These are phyloP conservation scores for Pissodes strobi DNA, from an alignment of 1,140 invertebrate species.

Conservation along the genomic window DNA sequence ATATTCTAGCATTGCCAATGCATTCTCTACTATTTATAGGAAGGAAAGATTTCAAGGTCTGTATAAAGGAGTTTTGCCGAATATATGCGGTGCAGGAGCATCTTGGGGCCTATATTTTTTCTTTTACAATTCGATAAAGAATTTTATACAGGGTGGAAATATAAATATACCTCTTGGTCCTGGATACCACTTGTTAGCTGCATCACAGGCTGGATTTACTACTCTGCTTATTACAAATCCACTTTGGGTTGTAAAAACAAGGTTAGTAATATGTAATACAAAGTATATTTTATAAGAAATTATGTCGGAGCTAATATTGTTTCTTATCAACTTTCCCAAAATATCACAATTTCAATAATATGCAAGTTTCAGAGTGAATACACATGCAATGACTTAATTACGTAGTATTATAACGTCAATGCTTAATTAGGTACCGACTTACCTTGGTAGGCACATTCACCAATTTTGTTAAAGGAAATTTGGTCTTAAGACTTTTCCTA, in stretches of 20 bases:
- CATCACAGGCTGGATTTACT: constrained; percentile 87
- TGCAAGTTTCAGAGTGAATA: too few relatives aligned
- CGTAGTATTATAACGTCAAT: too few relatives aligned
- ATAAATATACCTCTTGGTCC: constrained; percentile 78
- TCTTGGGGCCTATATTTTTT: constrained; percentile 99
- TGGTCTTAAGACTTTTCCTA: too few relatives aligned
- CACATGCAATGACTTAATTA: too few relatives aligned
- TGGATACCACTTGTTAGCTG: constrained; percentile 83
- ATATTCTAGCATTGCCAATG: constrained; percentile 85
- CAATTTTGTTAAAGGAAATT: too few relatives aligned
- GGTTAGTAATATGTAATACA: constrained; percentile 82
- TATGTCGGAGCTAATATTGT: too few relatives aligned
- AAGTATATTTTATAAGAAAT: neutral
- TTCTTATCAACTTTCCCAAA: too few relatives aligned
- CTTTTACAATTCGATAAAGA: constrained; percentile 93
- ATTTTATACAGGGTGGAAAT: constrained; percentile 82
- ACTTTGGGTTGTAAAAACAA: constrained; percentile 96
- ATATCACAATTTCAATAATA: too few relatives aligned
- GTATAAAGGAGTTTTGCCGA: constrained; percentile 92
- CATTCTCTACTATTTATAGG: constrained; percentile 81
- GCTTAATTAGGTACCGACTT: too few relatives aligned
- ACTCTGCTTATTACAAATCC: constrained; percentile 94
- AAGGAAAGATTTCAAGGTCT: constrained; percentile 87
- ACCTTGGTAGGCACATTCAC: too few relatives aligned
- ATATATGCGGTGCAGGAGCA: constrained; percentile 92